A percentile compares a stretch with the other conserved stretches of the same genome.
Conservation (phyloP, 2,888 invertebrate species). For the Sepiola atlantica region DNA sequence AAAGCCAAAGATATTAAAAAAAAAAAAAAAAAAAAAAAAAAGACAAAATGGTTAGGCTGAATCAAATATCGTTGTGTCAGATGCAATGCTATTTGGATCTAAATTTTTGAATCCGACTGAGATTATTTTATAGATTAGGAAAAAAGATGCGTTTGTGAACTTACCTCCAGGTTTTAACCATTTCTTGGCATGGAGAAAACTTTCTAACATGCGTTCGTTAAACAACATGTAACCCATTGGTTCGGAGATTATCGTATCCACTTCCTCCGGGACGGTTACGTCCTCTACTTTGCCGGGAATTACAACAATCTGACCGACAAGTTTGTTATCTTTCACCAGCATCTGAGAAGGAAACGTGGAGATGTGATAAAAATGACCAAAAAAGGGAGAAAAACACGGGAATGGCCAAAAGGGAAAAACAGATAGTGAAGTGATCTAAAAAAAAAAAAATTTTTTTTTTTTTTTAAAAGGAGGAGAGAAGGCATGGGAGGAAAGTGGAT, state of each 20-base stretch:
- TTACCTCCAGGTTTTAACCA: constrained; percentile 87
- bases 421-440: background rate
- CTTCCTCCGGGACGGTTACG: constrained; percentile 93
- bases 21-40: too few relatives aligned
- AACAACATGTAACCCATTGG: constrained; percentile 99
- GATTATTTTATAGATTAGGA: too few relatives aligned
- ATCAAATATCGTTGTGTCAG: too few relatives aligned
- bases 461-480: too few relatives aligned
- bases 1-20: too few relatives aligned
- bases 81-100: too few relatives aligned
- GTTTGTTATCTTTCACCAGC: constrained; percentile 90
- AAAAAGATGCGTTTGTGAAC: background rate
- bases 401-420: background rate
- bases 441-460: too few relatives aligned
- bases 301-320: constrained; percentile 90
- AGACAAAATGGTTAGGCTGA: too few relatives aligned
- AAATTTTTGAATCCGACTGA: too few relatives aligned
- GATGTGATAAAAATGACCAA: background rate
- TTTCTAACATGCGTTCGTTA: constrained; percentile 99
- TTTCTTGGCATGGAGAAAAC: constrained; percentile 97
- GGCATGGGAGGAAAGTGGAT: too few relatives aligned
- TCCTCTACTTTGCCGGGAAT: constrained; percentile 99
- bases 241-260: constrained; percentile 98
- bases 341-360: constrained; percentile 76
- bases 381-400: background rate